Percentiles rank a stretch among this genome's conserved stretches.
Conservation (phyloP, 2,113 vertebrate genomes). For the Heterocephalus glaber region DNA sequence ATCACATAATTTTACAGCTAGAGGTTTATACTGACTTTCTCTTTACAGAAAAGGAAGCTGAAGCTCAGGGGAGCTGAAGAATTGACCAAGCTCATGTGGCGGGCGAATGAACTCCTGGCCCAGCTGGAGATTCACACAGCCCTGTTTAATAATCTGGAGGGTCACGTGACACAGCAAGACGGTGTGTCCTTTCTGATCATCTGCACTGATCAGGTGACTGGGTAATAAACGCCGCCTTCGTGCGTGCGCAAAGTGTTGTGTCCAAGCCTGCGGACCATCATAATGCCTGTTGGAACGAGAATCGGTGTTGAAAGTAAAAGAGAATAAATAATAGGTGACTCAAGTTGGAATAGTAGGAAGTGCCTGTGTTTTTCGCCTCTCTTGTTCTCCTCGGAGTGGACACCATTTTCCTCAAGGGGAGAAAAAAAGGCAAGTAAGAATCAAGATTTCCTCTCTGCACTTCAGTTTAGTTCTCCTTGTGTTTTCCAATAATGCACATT, state of each 20-base stretch:
- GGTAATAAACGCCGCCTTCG: background rate
- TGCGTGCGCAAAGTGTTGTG: no score
- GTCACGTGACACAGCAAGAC: background rate
- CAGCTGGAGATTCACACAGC: background rate
- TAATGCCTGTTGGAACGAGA: background rate
- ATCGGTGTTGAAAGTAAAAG: background rate
- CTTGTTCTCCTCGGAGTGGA: background rate
- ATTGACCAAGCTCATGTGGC: background rate
- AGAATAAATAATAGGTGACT: background rate
- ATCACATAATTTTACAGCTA: background rate
- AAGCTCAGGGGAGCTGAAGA: background rate
- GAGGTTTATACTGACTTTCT: background rate
- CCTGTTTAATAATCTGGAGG: background rate
- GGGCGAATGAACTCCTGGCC: background rate
- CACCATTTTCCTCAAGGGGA: background rate
- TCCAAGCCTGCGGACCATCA: background rate
- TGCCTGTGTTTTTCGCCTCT: background rate
- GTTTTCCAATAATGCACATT: background rate
- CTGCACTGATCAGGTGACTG: background rate
- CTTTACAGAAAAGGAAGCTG: background rate
- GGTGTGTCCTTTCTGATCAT: background rate
- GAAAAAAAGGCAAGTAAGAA: background rate
- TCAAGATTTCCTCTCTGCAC: no score
- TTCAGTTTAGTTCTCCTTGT: background rate
- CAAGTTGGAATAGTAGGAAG: background rate